phyloP scores from a whole-genome alignment of 2,888 invertebrate species.

The Oxyteleia sp. region DNA sequence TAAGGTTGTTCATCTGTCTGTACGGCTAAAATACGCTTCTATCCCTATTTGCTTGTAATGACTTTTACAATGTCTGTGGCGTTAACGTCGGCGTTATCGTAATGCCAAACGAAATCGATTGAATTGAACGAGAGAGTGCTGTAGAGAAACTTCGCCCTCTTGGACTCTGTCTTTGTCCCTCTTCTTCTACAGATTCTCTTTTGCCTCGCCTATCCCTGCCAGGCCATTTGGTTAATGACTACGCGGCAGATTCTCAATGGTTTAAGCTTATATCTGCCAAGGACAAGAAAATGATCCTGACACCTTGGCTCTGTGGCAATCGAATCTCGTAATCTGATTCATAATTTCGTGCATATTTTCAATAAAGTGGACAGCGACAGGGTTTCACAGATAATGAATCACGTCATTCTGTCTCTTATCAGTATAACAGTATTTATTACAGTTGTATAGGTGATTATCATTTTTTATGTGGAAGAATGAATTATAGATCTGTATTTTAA shows the following conservation, averaged over 20 bases:
- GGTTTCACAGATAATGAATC: constrained; percentile 33
- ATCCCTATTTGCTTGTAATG: constrained; percentile 72
- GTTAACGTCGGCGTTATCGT: constrained; percentile 76
- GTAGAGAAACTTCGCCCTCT: constrained; percentile 73
- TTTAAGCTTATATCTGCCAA: constrained; percentile 72
- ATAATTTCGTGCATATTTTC: constrained; percentile 67
- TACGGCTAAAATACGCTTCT: constrained; percentile 57
- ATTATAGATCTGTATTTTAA: too few relatives aligned
- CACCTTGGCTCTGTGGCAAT: constrained; percentile 70
- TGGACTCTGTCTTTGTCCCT: constrained; percentile 57
- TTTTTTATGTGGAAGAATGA: too few relatives aligned
- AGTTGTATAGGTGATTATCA: not conserved
- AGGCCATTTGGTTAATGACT: constrained; percentile 76
- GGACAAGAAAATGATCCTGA: constrained; percentile 75
- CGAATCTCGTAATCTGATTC: constrained; percentile 70
- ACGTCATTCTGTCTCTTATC: constrained; percentile 23
- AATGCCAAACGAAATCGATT: constrained; percentile 76
- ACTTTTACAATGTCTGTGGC: constrained; percentile 75
- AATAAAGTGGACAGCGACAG: constrained; percentile 33
- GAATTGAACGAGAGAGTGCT: constrained; percentile 74
- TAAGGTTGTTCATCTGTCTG: constrained; percentile 63
- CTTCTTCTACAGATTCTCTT: constrained; percentile 67
- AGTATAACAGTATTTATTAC: not conserved
- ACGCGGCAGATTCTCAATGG: constrained; percentile 75
- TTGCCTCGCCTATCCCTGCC: constrained; percentile 69